Evolutionary conservation across 2,113 vertebrate genomes (phyloP), one percentile per base, ranked within the genome.

Genomic region (Microtus montanus): DNA sequence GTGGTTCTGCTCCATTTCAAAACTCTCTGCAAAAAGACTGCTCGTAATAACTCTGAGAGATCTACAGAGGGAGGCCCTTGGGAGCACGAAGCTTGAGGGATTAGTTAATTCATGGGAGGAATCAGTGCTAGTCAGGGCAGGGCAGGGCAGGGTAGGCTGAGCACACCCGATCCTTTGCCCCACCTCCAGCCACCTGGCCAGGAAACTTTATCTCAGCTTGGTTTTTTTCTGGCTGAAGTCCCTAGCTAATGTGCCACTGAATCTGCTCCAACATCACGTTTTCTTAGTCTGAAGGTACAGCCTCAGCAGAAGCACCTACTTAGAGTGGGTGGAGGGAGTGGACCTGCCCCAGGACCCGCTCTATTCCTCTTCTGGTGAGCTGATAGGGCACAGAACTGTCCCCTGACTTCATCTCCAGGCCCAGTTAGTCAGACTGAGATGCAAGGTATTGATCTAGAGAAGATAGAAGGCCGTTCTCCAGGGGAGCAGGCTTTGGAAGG

Each of bases 51-150:
- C 2, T 58, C 19, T 3, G 0, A 61, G 86, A 83, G 64, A 74
- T 14, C 78, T 14, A 19, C 33, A 63, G 66, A 87, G 71, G 87
- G 75, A 85, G 64, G 26, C n/a, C 70, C 58, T 54, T 22, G 11
- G 35, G 77, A 54, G 79, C 80, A 47, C 12, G 38, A 79, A 83
- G 24, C 52, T 94, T 78, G 15, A 80, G 66, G 90, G 89, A 89
- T 66, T 79, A 24, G 73, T 93, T 71, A 83, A 24, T 64, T 94
- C 83, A 35, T 1, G 19, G 78, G 30, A 38, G 7, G 61, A 41
- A 22, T 1, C 1, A 7, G 38, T 64, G 54, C 24, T 35, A 20
- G 47, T 5, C 54, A 26, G 41, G 52, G 5, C 54, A 26, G 41
- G 41, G 41, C 41, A 41, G 41, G 52, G 5, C 54, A 26, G 41